Conservation (phyloP, 2,113 vertebrate species). For the Muscicapa adusta region DNA sequence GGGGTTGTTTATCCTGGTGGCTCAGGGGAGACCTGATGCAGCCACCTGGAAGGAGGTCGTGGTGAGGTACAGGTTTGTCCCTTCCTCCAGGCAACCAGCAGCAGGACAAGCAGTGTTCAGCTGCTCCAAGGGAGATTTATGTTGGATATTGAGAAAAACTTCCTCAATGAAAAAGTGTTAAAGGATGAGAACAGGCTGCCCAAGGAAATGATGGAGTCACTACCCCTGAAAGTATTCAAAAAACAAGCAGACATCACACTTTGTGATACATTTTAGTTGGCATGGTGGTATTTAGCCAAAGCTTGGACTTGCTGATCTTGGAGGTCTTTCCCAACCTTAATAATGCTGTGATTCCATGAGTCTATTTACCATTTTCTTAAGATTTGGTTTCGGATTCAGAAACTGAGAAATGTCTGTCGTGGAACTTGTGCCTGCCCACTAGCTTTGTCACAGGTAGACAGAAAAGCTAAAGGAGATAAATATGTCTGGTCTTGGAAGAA, state of each 20-base stretch:
- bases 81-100: neutral
- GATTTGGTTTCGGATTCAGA: neutral
- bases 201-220: neutral
- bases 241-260: neutral
- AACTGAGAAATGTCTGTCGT: neutral
- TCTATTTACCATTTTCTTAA: neutral
- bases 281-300: neutral
- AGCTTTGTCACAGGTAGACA: neutral
- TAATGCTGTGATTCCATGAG: neutral
- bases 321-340: neutral
- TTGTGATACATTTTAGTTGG: neutral
- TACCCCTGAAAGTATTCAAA: neutral
- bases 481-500: neutral
- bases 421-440: neutral
- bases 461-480: neutral
- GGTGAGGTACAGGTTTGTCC: too few relatives aligned
- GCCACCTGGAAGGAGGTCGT: neutral
- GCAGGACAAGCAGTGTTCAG: neutral
- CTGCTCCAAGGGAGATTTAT: neutral
- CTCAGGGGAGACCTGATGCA: neutral
- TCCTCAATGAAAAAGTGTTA: neutral
- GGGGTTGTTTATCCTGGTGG: neutral
- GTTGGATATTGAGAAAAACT: neutral
- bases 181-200: neutral
- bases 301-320: accelerated